These are phyloP conservation scores for Haliaeetus leucogaster DNA, from an alignment of 2,113 vertebrate species.

Conservation along the genomic window DNA sequence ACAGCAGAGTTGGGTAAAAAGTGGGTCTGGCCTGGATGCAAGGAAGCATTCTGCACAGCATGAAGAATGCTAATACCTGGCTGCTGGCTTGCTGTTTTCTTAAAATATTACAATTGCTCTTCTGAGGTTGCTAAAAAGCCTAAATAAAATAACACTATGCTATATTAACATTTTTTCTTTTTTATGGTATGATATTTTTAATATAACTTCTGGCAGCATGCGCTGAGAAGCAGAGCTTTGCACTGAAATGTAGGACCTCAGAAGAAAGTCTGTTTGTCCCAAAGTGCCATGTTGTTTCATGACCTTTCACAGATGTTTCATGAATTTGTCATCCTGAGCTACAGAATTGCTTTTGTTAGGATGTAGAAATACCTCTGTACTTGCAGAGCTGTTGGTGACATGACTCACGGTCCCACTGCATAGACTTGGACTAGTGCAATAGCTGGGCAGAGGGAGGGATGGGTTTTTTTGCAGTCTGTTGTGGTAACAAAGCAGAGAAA, in stretches of 20 bases:
- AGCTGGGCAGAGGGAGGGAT: background rate
- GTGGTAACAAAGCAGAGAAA: background rate
- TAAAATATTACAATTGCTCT: background rate
- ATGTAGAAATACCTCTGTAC: slow-evolving; percentile 16
- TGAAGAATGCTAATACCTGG: background rate
- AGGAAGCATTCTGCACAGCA: background rate
- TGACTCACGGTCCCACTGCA: background rate
- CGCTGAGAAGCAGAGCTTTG: background rate
- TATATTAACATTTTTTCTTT: background rate
- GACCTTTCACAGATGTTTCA: slow-evolving; percentile 43
- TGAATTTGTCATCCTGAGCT: slow-evolving; percentile 25
- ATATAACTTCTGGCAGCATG: background rate
- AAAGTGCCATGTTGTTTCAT: background rate
- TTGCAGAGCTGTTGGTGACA: slow-evolving; percentile 29
- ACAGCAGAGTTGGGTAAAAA: background rate
- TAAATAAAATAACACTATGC: background rate
- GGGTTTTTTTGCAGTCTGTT: background rate
- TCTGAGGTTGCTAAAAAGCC: background rate
- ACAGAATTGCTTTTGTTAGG: slow-evolving; percentile 31
- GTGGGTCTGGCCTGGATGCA: background rate
- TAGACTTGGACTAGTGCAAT: background rate
- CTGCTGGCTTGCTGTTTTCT: background rate
- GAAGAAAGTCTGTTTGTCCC: slow-evolving; percentile 24
- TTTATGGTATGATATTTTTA: background rate
- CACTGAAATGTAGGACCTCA: background rate